Evolutionary conservation across 2,797 vertebrate species (phyloP), one percentile per base, ranked within the genome.

Genomic region (Pseudochromis fuscus): DNA sequence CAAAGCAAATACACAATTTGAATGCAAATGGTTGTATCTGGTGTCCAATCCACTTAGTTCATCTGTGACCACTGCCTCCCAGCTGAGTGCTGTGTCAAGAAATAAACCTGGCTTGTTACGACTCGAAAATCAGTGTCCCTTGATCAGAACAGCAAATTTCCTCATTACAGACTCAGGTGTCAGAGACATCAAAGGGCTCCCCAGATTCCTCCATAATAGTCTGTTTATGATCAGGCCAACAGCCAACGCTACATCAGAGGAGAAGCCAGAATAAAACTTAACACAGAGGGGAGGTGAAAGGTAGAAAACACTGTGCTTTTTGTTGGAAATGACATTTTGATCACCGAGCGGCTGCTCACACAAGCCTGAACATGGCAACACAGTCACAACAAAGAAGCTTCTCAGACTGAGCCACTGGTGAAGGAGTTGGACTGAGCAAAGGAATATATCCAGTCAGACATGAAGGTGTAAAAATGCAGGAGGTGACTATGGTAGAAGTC

Each of bases 41-140:
- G 58, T 80, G 71, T 89, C 80, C 68, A 56, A 71, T 58, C 66
- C 72, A 77, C 67, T 86, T 85, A 58, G 52, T 44, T 82, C 79
- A 52, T 40, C 68, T 67, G n/a, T n/a, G n/a, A n/a, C n/a, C n/a
- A n/a, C n/a, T n/a, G n/a, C n/a, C n/a, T n/a, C n/a, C n/a, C 57
- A 81, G 55, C 81, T 72, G 71, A 83, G 75, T n/a, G n/a, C 71
- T 70, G 27, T 69, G 67, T 63, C 30, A 64, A 33, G 51, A 63
- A 84, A 76, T 70, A 60, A 25, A 44, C 44, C 55, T 31, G 33
- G 25, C 18, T 16, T 3, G 25, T 64, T 66, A 81, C 10, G n/a
- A 28, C 67, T 53, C 51, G 58, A 68, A 79, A 83, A 79, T 72
- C 63, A 53, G 28, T 55, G 50, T 3, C 40, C 59, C 61, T 76